Evolutionary conservation across 2,888 invertebrate species (phyloP), one percentile per base, ranked within the genome.

Genomic region (Brenthis hecate): DNA sequence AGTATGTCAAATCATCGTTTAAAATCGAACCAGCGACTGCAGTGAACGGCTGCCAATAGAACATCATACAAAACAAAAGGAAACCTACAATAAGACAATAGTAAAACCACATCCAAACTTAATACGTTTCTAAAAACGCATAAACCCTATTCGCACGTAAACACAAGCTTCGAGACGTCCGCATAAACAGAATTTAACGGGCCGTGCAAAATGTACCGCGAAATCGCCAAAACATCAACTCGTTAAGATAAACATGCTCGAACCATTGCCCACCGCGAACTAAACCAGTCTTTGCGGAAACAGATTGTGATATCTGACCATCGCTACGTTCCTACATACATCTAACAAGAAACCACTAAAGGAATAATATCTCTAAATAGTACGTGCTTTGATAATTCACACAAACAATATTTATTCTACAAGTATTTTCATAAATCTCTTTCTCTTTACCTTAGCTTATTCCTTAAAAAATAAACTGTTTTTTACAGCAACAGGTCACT

Each of bases 181-280:
- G 71, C 72, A 73, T 73, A 77, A 77, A 75, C 73, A 77, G 68
- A 75, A 74, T 70, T 65, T 77, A 79, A 80, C 72, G 74, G 75
- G 68, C 77, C 78, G 66, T 81, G 76, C 71, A 75, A 73, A 80
- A 80, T 75, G 65, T 72, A 68, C 76, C 78, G 75, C 74, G 74
- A 81, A 81, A 81, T 80, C 76, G 70, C 74, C 74, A 69, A 78
- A 80, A 74, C 77, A 74, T 73, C 75, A 74, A 75, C 75, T 80
- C 76, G 76, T 78, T 78, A 75, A 76, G 76, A 78, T 68, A 77
- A 77, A 81, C 72, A 74, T 71, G 72, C 53, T 72, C 56, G 65
- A 68, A 68, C 63, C 63, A 70, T 70, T 67, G 54, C 32, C 72
- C 67, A 71, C 69, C 54, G 62, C 48, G 68, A 71, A 68, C 68